Percentiles rank a stretch among this genome's conserved stretches.
phyloP scores from a whole-genome alignment of 1,140 invertebrate genomes.

The Tetramorium parvispinum region DNA sequence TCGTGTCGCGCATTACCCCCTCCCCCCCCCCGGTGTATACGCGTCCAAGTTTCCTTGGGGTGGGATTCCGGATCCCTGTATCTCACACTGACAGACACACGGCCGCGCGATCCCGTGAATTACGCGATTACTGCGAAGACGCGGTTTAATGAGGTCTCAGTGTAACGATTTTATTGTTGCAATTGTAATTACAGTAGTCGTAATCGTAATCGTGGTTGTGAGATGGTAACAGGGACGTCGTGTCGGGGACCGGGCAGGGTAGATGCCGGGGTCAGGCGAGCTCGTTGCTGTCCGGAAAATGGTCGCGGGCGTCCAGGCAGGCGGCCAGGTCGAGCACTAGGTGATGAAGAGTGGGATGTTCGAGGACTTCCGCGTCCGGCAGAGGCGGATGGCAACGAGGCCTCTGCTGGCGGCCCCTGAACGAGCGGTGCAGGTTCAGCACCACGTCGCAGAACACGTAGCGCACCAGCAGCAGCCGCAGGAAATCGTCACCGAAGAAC shows the following conservation, averaged over 20 bases:
- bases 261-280: conserved; percentile 89
- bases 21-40: background rate
- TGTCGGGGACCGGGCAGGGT: conserved; percentile 77
- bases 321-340: conserved; percentile 93
- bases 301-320: conserved; percentile 92
- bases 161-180: conserved; percentile 85
- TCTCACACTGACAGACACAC: background rate
- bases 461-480: conserved; percentile 94
- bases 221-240: conserved; percentile 78
- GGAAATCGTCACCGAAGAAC: conserved; percentile 98
- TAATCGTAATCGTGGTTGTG: conserved; percentile 83
- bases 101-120: conserved; percentile 57
- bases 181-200: conserved; percentile 84
- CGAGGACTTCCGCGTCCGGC: conserved; percentile 95
- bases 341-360: conserved; percentile 93
- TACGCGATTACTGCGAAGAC: conserved; percentile 76
- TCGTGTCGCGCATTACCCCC: background rate
- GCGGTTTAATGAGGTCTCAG: conserved; percentile 84
- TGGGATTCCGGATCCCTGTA: background rate
- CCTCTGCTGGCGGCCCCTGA: conserved; percentile 92
- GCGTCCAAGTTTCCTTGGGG: background rate
- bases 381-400: conserved; percentile 94
- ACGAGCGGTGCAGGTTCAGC: conserved; percentile 93
- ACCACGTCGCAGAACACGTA: conserved; percentile 97
- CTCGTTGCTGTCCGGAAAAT: conserved; percentile 91